Evolutionary conservation across 2,797 vertebrate genomes (phyloP).

Genomic region (Arctocebus calabarensis): DNA sequence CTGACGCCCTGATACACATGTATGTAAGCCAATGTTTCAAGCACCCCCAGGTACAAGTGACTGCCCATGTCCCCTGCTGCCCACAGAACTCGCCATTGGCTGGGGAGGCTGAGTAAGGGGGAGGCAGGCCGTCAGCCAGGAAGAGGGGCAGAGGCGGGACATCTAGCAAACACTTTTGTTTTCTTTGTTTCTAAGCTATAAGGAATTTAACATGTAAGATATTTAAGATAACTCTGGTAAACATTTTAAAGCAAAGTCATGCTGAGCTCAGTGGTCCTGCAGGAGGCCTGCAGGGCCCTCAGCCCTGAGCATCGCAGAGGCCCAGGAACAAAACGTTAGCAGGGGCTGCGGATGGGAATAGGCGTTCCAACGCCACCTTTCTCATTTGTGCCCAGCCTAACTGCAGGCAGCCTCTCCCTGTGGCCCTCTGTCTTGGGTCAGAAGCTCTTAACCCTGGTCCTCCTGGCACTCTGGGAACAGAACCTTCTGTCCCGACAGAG

Average conservation of each 20-base stretch:
- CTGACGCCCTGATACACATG: neutral
- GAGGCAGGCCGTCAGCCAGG: neutral
- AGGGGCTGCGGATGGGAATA: too few species aligned
- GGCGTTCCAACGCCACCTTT: neutral
- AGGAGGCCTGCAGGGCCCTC: neutral
- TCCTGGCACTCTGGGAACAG: constrained; percentile 15
- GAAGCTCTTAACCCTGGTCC: neutral
- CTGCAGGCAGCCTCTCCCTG: neutral
- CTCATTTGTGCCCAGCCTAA: neutral
- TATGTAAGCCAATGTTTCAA: neutral
- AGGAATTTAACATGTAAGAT: neutral
- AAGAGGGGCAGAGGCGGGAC: too few species aligned
- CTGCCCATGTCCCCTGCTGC: rapidly evolving
- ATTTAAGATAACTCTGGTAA: neutral
- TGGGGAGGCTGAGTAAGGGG: neutral
- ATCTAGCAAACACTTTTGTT: neutral
- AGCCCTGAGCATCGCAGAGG: neutral
- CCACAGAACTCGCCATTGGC: rapidly evolving
- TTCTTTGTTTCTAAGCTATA: neutral
- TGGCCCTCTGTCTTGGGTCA: neutral
- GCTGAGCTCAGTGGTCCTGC: too few species aligned
- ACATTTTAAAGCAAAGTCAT: neutral
- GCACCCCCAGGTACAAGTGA: neutral
- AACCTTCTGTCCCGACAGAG: constrained; percentile 27
- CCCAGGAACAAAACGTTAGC: neutral